Evolutionary conservation across 23 tunicate genomes (phyloP).

Genomic region (Ascidia mentula): DNA sequence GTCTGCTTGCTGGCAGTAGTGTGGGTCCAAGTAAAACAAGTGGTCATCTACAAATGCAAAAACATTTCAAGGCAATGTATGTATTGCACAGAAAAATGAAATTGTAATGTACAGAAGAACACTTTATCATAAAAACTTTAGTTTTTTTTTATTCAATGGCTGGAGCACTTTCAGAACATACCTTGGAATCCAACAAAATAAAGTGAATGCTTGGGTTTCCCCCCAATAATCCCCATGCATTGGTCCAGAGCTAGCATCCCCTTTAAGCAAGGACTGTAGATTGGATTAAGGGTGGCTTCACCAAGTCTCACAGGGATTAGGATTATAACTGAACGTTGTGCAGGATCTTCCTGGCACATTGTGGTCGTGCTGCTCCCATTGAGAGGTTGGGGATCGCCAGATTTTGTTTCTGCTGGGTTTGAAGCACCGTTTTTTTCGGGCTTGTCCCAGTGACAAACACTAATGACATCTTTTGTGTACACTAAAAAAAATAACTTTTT

Average conservation of each 20-base stretch:
- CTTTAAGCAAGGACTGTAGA: constrained; percentile 54
- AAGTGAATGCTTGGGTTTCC: constrained; percentile 82
- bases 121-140: too few relatives aligned
- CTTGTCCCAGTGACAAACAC: constrained; percentile 52
- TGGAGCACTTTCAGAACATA: too few relatives aligned
- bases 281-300: constrained; percentile 48
- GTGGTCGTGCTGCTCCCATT: background rate
- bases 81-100: too few relatives aligned
- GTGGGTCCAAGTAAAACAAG: constrained; percentile 81
- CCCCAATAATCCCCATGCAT: constrained; percentile 80
- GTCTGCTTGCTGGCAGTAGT: constrained; percentile 80
- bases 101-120: too few relatives aligned
- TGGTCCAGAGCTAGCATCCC: constrained; percentile 49
- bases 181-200: constrained; percentile 93
- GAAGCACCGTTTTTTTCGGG: background rate
- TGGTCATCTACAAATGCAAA: too few relatives aligned
- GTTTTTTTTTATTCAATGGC: too few relatives aligned
- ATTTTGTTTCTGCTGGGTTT: background rate
- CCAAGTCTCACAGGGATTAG: constrained; percentile 81
- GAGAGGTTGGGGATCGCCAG: background rate
- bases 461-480: constrained; percentile 63
- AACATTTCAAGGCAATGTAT: too few relatives aligned
- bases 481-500: constrained; percentile 29
- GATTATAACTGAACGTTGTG: constrained; percentile 52
- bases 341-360: background rate